phyloP scores from a whole-genome alignment of 1,140 invertebrate species.

The Apolygus lucorum region DNA sequence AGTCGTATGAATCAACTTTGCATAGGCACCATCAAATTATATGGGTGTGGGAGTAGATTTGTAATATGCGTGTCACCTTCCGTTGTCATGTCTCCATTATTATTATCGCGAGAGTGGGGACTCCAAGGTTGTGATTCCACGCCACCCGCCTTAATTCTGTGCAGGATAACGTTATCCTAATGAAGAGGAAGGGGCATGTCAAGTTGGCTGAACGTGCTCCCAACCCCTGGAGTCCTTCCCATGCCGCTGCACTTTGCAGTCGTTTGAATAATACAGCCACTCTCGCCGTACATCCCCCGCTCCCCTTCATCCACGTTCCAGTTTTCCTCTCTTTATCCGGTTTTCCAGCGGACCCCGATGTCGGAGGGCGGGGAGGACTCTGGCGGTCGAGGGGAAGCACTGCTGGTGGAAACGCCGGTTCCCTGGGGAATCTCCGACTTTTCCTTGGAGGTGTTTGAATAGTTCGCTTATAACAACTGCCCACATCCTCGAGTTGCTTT shows the following conservation, averaged over 20 bases:
- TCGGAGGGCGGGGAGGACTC: too few relatives aligned
- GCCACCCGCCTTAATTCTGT: neutral
- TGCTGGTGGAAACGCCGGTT: neutral
- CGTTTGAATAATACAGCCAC: conserved; percentile 15
- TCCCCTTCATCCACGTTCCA: too few relatives aligned
- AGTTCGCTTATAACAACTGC: neutral
- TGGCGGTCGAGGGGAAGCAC: neutral
- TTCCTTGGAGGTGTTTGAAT: neutral
- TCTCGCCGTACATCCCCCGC: neutral
- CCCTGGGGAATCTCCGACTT: neutral
- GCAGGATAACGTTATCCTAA: neutral
- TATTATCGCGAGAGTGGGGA: neutral
- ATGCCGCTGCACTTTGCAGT: conserved; percentile 5
- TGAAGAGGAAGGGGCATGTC: conserved; percentile 11
- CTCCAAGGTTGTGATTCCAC: neutral
- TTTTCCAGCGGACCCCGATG: neutral
- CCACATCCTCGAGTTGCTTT: too few relatives aligned
- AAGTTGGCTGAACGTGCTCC: conserved; percentile 12
- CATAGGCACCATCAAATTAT: too few relatives aligned
- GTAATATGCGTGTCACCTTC: too few relatives aligned
- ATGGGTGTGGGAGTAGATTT: too few relatives aligned
- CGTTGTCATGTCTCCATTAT: too few relatives aligned
- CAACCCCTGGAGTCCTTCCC: neutral
- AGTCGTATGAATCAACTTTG: too few relatives aligned
- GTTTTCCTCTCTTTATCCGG: neutral